Conservation (phyloP, 2,113 vertebrate species). For the Callaeas wilsoni region DNA sequence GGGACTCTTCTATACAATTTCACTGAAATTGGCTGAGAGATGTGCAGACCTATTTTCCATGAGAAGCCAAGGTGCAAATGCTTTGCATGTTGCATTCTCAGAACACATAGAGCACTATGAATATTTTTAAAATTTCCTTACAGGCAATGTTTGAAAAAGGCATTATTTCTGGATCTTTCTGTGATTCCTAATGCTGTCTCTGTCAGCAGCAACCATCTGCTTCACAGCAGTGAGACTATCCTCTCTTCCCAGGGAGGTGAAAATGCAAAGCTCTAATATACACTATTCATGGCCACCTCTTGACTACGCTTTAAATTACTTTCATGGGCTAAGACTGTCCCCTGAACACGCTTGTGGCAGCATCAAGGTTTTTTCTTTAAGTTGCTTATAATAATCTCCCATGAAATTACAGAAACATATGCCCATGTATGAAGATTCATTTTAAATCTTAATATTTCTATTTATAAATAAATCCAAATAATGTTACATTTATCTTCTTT, state of each 20-base stretch:
- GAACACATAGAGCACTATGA: background rate
- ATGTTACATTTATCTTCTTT: background rate
- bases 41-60: background rate
- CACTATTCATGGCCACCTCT: background rate
- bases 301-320: background rate
- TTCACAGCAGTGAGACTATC: background rate
- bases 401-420: background rate
- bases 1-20: background rate
- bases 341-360: background rate
- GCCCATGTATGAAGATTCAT: background rate
- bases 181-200: background rate
- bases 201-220: background rate
- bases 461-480: background rate
- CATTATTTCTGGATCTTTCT: background rate
- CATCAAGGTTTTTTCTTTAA: background rate
- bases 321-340: background rate
- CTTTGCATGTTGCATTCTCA: background rate
- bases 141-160: background rate
- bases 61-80: background rate
- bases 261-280: background rate
- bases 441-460: background rate
- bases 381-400: background rate
- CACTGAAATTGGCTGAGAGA: background rate
- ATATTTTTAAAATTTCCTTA: background rate
- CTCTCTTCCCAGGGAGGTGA: background rate